Conservation (phyloP, 2,797 vertebrate species). For the Urophycis tenuis region DNA sequence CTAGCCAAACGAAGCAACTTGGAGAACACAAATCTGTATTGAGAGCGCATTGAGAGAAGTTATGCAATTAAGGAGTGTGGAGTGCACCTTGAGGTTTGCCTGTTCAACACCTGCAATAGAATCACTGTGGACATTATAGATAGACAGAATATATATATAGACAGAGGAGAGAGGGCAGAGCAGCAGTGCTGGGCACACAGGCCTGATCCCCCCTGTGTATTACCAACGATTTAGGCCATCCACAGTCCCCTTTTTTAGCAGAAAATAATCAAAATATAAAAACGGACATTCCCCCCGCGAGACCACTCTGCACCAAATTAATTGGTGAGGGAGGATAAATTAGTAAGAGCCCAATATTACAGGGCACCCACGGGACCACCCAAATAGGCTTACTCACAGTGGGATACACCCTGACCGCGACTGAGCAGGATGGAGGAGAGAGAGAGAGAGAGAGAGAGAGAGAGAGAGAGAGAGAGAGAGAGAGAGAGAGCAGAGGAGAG, state of each 20-base stretch:
- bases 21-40: neutral
- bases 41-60: neutral
- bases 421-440: neutral
- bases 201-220: slow-evolving; percentile 32
- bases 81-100: neutral
- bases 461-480: slow-evolving; percentile 45
- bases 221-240: slow-evolving; percentile 61
- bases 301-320: slow-evolving; percentile 64
- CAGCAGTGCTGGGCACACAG: slow-evolving; percentile 16
- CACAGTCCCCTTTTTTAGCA: slow-evolving; percentile 52
- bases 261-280: slow-evolving; percentile 24
- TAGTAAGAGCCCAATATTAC: slow-evolving; percentile 54
- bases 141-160: slow-evolving; percentile 7
- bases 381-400: slow-evolving; percentile 61
- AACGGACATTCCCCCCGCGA: slow-evolving; percentile 62
- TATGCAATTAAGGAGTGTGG: neutral
- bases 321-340: slow-evolving; percentile 62
- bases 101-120: slow-evolving; percentile 6
- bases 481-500: too few relatives aligned
- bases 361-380: slow-evolving; percentile 56
- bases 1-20: too few relatives aligned
- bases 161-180: slow-evolving; percentile 2
- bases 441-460: neutral
- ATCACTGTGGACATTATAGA: slow-evolving; percentile 10
- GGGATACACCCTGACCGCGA: slow-evolving; percentile 44